phyloP scores from a whole-genome alignment of 2,888 invertebrate species.

The Ecdyonurus torrentis region DNA sequence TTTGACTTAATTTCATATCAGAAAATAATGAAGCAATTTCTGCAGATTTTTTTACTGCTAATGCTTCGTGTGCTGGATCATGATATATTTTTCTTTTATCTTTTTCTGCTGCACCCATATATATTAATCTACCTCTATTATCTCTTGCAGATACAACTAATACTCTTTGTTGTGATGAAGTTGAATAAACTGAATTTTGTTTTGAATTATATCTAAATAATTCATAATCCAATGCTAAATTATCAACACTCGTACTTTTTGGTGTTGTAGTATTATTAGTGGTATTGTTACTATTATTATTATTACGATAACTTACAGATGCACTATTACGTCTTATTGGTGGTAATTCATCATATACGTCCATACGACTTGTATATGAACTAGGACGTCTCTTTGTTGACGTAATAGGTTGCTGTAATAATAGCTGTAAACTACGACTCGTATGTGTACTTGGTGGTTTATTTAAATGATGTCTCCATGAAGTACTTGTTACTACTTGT shows the following conservation, averaged over 20 bases:
- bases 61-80: slow-evolving; percentile 34
- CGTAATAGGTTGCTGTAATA: neutral
- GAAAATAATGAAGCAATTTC: slow-evolving; percentile 78
- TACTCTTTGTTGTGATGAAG: slow-evolving; percentile 20
- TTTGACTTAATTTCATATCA: slow-evolving; percentile 25
- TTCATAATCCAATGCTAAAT: slow-evolving; percentile 60
- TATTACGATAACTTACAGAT: no score
- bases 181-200: neutral
- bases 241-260: slow-evolving; percentile 33
- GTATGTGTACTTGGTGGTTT: neutral
- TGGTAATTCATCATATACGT: slow-evolving; percentile 12
- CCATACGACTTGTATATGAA: slow-evolving; percentile 15
- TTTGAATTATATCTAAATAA: slow-evolving; percentile 29
- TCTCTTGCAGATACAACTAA: slow-evolving; percentile 32
- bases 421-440: neutral
- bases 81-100: slow-evolving; percentile 10
- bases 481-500: neutral
- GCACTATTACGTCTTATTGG: neutral
- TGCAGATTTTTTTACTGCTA: slow-evolving; percentile 74
- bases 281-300: no score
- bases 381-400: neutral
- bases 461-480: neutral
- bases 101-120: neutral
- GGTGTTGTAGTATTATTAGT: neutral
- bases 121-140: slow-evolving; percentile 27